Evolutionary conservation across 1,140 invertebrate species (phyloP), one percentile per base, ranked within the genome.

Genomic region (Sycophaga agraensis): DNA sequence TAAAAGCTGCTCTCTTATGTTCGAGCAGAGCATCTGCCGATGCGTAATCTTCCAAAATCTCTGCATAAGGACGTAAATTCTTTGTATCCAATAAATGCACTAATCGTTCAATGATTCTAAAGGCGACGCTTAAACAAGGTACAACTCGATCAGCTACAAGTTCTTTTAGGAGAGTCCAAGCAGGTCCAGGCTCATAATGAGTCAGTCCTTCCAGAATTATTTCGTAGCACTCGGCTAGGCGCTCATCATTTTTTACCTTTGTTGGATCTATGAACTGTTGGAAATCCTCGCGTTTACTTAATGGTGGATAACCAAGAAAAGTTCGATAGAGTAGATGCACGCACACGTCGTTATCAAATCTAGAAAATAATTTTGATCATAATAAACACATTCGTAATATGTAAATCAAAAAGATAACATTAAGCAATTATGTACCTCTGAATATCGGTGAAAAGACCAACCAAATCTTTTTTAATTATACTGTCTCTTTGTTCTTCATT

Each of bases 371-470:
- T 31, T 31, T 31, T 31, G 11, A 31, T 11, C 5, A 31, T 31
- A 6, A 4, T 6, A 31, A 31, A 6, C 11, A 6, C 28, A 31
- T 31, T 31, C 28, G 4, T 31, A 31, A 31, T 6, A 31, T 31
- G 4, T 31, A 31, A 11, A 4, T 31, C 5, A 31, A 31, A 31
- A 4, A 31, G 11, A 31, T 31, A 39, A 39, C 4, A 39, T 42
- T 17, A 42, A 42, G 2, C 1, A 42, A 19, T 17, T 42, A 42
- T 17, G 17, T 37, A 61, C 59, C 59, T 61, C 26, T 54, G 16
- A 19, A 54, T 54, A 26, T 54, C 34, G 12, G 1, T 46, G 11
- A 61, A 48, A 2, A 61, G 12, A 53, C 31, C 14, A 4, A 54
- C 12, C 7, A 61, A 28, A 39, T 54, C 50, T 2, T 48, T 19